Conservation (phyloP, 2,888 invertebrate species). For the Netelia inedita region DNA sequence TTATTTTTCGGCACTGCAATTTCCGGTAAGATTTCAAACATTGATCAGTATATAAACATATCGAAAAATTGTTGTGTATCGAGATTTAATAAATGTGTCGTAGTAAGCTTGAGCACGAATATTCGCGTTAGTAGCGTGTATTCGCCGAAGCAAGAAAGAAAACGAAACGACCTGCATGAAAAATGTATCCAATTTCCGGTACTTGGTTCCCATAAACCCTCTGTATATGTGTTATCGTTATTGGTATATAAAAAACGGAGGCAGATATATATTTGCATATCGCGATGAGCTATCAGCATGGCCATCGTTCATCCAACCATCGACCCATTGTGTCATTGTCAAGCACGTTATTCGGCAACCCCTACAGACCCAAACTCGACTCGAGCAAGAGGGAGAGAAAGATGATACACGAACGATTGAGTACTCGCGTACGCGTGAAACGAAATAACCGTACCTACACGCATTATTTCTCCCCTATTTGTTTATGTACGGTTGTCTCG, state of each 20-base stretch:
- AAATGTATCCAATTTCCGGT: no score
- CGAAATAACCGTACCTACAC: constrained; percentile 4
- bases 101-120: no score
- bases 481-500: background rate
- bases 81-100: no score
- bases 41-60: background rate
- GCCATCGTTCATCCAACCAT: background rate
- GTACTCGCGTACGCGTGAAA: constrained; percentile 45
- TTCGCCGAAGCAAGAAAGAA: no score
- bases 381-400: no score
- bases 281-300: background rate
- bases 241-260: background rate
- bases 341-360: background rate
- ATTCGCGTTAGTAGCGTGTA: no score
- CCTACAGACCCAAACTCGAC: background rate
- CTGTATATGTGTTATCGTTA: no score
- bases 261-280: background rate
- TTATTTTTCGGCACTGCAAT: constrained; percentile 13
- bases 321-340: background rate
- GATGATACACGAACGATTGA: constrained; percentile 38
- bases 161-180: no score
- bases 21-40: constrained; percentile 24
- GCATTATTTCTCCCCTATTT: constrained; percentile 73
- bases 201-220: no score
- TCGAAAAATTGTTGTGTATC: background rate